phyloP scores from a whole-genome alignment of 2,888 invertebrate species.

The Drosophila pseudotalamancana region DNA sequence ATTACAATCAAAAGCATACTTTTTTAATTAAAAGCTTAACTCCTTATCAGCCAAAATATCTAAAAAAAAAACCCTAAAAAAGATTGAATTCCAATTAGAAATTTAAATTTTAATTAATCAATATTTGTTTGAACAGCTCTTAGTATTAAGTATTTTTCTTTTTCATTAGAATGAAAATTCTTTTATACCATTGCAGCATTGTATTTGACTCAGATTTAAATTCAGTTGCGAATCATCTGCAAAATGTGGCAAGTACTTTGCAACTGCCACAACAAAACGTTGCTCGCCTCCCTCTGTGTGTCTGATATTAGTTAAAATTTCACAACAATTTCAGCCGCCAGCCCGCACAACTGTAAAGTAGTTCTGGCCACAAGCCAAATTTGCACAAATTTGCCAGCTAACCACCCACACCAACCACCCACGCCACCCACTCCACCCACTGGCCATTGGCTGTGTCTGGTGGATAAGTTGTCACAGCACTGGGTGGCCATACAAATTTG shows the following conservation, averaged over 20 bases:
- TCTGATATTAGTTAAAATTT: slow-evolving; percentile 55
- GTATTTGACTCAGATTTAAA: slow-evolving; percentile 3
- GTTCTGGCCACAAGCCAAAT: slow-evolving; percentile 72
- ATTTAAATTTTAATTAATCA: too few relatives aligned
- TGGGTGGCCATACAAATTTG: slow-evolving; percentile 46
- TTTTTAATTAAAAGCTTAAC: too few relatives aligned
- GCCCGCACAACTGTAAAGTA: slow-evolving; percentile 61
- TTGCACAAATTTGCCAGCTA: slow-evolving; percentile 61
- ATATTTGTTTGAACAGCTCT: too few relatives aligned
- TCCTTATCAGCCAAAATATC: too few relatives aligned
- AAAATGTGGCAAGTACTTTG: slow-evolving; percentile 14
- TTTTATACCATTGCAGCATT: slow-evolving; percentile 1
- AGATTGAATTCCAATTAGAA: too few relatives aligned
- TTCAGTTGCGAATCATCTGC: slow-evolving; percentile 3
- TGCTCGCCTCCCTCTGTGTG: slow-evolving; percentile 27
- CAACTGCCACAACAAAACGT: slow-evolving; percentile 11
- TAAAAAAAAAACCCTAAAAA: too few relatives aligned
- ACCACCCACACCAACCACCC: not conserved
- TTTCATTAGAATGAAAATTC: too few relatives aligned
- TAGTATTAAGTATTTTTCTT: too few relatives aligned
- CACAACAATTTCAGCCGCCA: slow-evolving; percentile 40
- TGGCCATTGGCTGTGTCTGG: slow-evolving; percentile 1
- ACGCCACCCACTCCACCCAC: not conserved
- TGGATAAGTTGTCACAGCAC: slow-evolving; percentile 52
- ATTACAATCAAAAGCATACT: too few relatives aligned